Percentiles rank a stretch among this genome's conserved stretches.
Evolutionary conservation across 2,113 vertebrate species (phyloP).

Genomic region (Rhegmatorhina hoffmannsi): DNA sequence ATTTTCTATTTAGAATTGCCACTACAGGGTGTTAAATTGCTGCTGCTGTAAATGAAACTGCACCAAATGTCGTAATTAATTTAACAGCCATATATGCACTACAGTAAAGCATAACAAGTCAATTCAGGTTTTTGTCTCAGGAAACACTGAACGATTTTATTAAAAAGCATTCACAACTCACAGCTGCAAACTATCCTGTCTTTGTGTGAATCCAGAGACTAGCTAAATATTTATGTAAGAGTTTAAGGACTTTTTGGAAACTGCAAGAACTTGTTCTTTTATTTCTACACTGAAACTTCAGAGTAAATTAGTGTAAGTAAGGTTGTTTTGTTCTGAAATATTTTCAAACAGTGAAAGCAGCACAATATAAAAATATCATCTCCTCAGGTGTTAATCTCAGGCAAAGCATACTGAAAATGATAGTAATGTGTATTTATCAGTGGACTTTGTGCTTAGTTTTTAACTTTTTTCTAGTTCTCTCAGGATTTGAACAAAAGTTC

Average conservation of each 20-base stretch:
- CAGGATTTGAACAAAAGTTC: not conserved
- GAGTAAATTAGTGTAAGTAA: not conserved
- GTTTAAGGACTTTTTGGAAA: not conserved
- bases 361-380: not conserved
- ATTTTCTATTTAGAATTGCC: conserved; percentile 55
- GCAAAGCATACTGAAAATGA: not conserved
- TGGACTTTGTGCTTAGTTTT: not conserved
- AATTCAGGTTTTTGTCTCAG: not conserved
- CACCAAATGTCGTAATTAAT: conserved; percentile 40
- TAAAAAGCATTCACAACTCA: not conserved
- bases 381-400: not conserved
- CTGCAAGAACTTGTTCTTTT: not conserved
- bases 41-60: conserved; percentile 33
- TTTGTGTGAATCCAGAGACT: not conserved
- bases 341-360: not conserved
- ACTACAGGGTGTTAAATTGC: conserved; percentile 44
- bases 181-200: not conserved
- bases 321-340: not conserved
- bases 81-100: conserved; percentile 1
- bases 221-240: not conserved
- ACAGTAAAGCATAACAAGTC: conserved; percentile 19
- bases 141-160: not conserved
- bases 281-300: not conserved
- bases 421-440: not conserved
- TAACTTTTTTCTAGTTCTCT: not conserved